Base-by-base conservation (phyloP, 2,888 invertebrate genomes). In the Strigamia transsilvanica region DNA sequence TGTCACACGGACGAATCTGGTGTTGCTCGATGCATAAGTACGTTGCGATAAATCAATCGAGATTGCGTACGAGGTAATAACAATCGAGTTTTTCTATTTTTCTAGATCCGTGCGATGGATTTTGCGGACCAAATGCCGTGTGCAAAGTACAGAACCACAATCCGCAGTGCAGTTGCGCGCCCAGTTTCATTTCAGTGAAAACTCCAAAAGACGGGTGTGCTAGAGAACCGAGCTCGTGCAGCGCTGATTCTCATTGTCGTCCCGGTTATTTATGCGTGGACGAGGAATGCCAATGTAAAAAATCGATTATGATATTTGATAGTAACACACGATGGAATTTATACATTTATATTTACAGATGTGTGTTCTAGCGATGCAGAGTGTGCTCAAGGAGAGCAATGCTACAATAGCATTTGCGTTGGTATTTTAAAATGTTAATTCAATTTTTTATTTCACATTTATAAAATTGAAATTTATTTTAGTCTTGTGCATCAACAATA, bases 81-180 rank as follows among this genome's bases (percentile, higher is more conserved):
- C 9, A 4, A n/a, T 73, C 21, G 15, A 73, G 9, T 66, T 73
- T 73, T 18, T 73, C 0, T 15, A 23, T 46, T 46, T 34, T 38
- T 96, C 88, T 93, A 6, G 93, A 95, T 89, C 94, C 94, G 0
- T 96, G 96, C 86, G 80, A 82, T 51, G 79, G 82, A 12, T 83
- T 93, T 10, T 97, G 96, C 87, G 95, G 95, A 5, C 89, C 91
- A 0, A 97, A 97, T 87, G 91, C 95, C 1, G 87, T 94, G 15
- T 97, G 97, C 86, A 91, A 95, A n/a, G 90, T 92, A 56, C 84
- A 84, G 23, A 92, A 94, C 83, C 91, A 93, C 85, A 92, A 92
- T 87, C 91, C 94, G 0, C 90, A 92, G n/a, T 97, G 97, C 87
- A 90, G 91, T 79, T 97, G 97, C 85, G 92, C 93, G 1, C 90